Evolutionary conservation across 1,140 invertebrate species (phyloP), one percentile per base, ranked within the genome.

Genomic region (Dysdera silvatica): DNA sequence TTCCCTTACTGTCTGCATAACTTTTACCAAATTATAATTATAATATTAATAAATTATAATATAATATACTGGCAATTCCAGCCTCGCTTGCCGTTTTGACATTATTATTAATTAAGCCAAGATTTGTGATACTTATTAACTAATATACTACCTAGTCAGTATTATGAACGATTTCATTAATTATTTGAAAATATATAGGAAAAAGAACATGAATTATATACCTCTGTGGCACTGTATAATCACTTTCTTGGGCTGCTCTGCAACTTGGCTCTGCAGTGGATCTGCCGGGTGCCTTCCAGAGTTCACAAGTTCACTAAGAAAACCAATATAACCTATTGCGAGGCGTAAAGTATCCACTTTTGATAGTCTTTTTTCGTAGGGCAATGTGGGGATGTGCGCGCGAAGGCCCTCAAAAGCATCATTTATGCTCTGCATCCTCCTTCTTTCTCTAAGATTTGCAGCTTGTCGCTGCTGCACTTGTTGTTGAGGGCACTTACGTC

Each of bases 341-440:
- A 95, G 75, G 71, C 91, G 87, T 0, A 97, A 79, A 0, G 93
- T 97, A 76, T 97, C 94, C 28, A 94, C 80, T 81, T 96, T 96
- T 16, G 89, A 93, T 2, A 96, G 79, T 10, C 91, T 79, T 76
- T 96, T 96, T 74, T 97, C 92, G 75, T 96, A 96, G 0, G 93
- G 92, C 61, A 95, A 75, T 0, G 91, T 95, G 0, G 94, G 94
- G 68, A 97, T 94, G 71, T 95, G 91, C 0, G 88, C 86, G 18
- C 93, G 77, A 0, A 96, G 80, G 29, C 73, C 89, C 74, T 95
- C 91, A 75, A 95, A 95, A 0, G 91, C 91, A 66, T 95, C 91
- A 76, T 97, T 97, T 71, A 97, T 96, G 57, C 86, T 89, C 75
- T 95, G 91, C 94, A 97, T 97, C 12, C 94, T 80, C 35, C 88